Evolutionary conservation across 2,797 vertebrate genomes (phyloP).

Genomic region (Gymnothorax javanicus): DNA sequence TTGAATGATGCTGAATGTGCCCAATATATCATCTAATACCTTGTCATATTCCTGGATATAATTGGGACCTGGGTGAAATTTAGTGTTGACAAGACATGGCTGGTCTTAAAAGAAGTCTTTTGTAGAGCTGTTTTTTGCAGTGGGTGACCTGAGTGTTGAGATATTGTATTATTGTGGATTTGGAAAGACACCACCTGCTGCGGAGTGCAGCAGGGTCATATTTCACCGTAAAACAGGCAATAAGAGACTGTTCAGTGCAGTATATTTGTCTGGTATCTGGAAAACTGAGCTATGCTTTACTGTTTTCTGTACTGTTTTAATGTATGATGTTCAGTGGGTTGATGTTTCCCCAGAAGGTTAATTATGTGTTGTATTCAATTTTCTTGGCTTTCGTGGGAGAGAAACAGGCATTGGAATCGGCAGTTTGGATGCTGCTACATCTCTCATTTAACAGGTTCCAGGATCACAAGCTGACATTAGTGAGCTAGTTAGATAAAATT

Average conservation of each 20-base stretch:
- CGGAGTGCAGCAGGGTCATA: neutral
- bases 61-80: neutral
- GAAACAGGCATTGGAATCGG: neutral
- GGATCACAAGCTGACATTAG: neutral
- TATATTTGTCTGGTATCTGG: neutral
- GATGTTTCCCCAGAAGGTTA: neutral
- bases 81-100: neutral
- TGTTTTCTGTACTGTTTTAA: neutral
- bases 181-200: neutral
- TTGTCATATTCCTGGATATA: neutral
- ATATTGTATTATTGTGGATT: constrained; percentile 8
- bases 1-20: neutral
- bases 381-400: neutral
- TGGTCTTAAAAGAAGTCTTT: neutral
- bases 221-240: neutral
- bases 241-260: neutral
- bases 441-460: neutral
- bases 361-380: neutral
- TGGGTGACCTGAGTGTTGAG: neutral
- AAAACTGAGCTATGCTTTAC: neutral
- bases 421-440: neutral
- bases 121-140: neutral
- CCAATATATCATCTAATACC: neutral
- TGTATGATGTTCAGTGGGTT: no score
- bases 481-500: neutral